A percentile compares a stretch with the other conserved stretches of the same genome.
Evolutionary conservation across 2,113 vertebrate species (phyloP).

Genomic region (Pangasianodon hypophthalmus): DNA sequence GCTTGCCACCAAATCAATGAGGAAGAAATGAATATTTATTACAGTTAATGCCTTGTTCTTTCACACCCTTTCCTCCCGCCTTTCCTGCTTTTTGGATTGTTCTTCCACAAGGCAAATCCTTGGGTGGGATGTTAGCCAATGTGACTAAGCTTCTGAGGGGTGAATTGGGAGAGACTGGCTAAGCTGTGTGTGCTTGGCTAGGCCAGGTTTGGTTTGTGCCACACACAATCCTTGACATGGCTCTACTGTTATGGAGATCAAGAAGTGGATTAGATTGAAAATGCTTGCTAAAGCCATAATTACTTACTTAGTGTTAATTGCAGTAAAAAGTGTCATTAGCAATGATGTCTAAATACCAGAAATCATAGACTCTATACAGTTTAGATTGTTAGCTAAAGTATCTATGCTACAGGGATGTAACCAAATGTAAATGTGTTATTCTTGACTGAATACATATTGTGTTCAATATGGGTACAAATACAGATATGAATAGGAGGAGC

Average conservation of each 20-base stretch:
- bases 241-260: slow-evolving; percentile 19
- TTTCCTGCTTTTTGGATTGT: slow-evolving; percentile 58
- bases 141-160: slow-evolving; percentile 70
- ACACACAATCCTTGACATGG: slow-evolving; percentile 30
- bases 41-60: slow-evolving; percentile 70
- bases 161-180: slow-evolving; percentile 47
- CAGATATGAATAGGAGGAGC: background rate
- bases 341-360: background rate
- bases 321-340: background rate
- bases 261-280: slow-evolving; percentile 33
- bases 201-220: slow-evolving; percentile 35
- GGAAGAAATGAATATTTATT: slow-evolving; percentile 74
- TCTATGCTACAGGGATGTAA: background rate
- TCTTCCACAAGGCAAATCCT: slow-evolving; percentile 74
- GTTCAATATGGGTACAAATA: background rate
- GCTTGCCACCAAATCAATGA: slow-evolving; percentile 57
- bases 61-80: slow-evolving; percentile 58
- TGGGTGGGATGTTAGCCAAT: slow-evolving; percentile 77
- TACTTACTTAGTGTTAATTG: slow-evolving; percentile 29
- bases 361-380: background rate
- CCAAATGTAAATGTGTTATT: background rate
- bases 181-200: slow-evolving; percentile 43
- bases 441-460: background rate
- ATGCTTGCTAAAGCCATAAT: slow-evolving; percentile 26
- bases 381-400: background rate